Percentiles rank a stretch among this genome's conserved stretches.
These are phyloP conservation scores for Drosophila affinis DNA, from an alignment of 2,888 invertebrate genomes.

Conservation along the genomic window DNA sequence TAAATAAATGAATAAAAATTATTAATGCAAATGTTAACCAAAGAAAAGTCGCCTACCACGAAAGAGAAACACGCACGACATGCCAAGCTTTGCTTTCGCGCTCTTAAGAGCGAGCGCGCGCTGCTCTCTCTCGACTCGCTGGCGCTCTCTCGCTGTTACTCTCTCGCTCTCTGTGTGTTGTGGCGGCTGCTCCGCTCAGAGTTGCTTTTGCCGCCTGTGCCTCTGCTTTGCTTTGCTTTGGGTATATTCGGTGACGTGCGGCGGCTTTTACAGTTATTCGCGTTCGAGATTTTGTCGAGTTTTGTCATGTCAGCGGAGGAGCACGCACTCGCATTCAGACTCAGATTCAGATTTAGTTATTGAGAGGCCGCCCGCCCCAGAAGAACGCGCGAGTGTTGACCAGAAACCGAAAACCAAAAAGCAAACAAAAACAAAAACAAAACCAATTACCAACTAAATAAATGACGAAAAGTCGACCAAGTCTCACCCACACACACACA, in stretches of 20 bases:
- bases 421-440: slow-evolving; percentile 5
- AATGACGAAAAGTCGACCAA: slow-evolving; percentile 71
- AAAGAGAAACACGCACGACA: background rate
- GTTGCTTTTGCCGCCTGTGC: slow-evolving; percentile 52
- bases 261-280: slow-evolving; percentile 84
- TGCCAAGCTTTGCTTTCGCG: slow-evolving; percentile 10
- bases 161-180: slow-evolving; percentile 15
- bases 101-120: slow-evolving; percentile 15
- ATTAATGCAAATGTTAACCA: background rate
- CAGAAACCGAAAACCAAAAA: slow-evolving; percentile 7
- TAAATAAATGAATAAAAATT: background rate
- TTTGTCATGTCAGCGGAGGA: slow-evolving; percentile 82
- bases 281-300: slow-evolving; percentile 84
- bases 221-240: slow-evolving; percentile 67
- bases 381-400: slow-evolving; percentile 41
- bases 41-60: background rate
- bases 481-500: slow-evolving; percentile 43
- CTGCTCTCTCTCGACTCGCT: slow-evolving; percentile 8
- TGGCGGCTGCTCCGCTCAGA: slow-evolving; percentile 42
- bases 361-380: slow-evolving; percentile 15
- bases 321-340: slow-evolving; percentile 10
- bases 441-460: slow-evolving; percentile 20
- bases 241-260: slow-evolving; percentile 83
- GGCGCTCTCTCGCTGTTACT: background rate
- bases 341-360: slow-evolving; percentile 21